Base-by-base conservation (phyloP, 2,113 vertebrate genomes). In the Xenopus laevis region DNA sequence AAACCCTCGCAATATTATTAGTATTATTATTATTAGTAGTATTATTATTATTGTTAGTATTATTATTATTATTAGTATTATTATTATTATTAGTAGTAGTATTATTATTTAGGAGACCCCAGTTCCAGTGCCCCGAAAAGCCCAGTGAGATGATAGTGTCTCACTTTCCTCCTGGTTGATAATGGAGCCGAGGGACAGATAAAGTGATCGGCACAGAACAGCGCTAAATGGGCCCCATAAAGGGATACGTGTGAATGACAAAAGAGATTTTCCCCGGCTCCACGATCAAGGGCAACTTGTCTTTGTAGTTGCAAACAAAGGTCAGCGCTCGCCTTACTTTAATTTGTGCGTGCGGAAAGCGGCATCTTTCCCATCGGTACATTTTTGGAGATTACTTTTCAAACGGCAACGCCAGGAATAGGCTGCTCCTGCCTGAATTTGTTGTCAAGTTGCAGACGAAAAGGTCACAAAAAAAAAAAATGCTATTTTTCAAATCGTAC, bases 331-430 rank as follows among this genome's bases (percentile, higher is more conserved):
- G 87, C 87, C 83, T 88, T 90, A 87, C 89, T 90, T 89, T 92
- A 92, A 92, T 93, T 92, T 91, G 89, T 90, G 90, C 87, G 87
- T 87, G 84, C 85, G 87, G 89, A 92, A 91, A 90, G 91, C 83
- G 87, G 88, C 89, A 88, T 93, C 89, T 90, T 93, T 91, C 89
- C 89, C 89, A 88, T 89, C 89, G 87, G 89, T 89, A 91, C 90
- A 89, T 91, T 92, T n/a, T 91, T 88, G 83, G 84, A 90, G 89
- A 91, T 92, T 91, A 91, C 85, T 92, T 91, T 89, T 87, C 89
- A 89, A 89, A 91, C 83, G 87, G 86, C 88, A 89, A 90, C 88
- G 89, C 88, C 87, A 92, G 88, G 90, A 90, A 87, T 86, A 89
- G 4, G 7, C 86, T 82, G 83, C 79, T 82, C 83, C 84, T 60